Evolutionary conservation across 2,888 invertebrate genomes (phyloP).

Genomic region (Cartodere bifasciata): DNA sequence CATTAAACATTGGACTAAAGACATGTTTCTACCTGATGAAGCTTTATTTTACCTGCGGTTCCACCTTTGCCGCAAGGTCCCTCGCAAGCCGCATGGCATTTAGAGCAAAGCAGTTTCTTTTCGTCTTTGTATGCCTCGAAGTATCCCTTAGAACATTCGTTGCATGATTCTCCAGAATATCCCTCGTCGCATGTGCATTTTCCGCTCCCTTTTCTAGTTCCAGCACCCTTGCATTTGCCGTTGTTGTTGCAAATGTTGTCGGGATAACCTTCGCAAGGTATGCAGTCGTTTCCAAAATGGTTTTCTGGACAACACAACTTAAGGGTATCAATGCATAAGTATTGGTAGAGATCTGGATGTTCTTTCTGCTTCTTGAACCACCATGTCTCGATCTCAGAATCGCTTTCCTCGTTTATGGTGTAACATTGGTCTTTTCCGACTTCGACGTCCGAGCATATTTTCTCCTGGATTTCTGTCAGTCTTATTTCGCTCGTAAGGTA

Average conservation of each 20-base stretch:
- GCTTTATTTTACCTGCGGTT: conserved; percentile 51
- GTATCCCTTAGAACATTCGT: conserved; percentile 60
- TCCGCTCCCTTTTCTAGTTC: conserved; percentile 87
- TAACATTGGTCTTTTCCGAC: conserved; percentile 72
- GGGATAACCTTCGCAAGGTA: conserved; percentile 63
- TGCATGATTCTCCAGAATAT: conserved; percentile 67
- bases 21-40: too few species aligned
- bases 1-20: not conserved
- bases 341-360: conserved; percentile 46
- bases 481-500: conserved; percentile 83
- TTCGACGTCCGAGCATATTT: conserved; percentile 62
- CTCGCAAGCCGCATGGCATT: conserved; percentile 69
- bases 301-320: conserved; percentile 74
- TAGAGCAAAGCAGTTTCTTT: conserved; percentile 58
- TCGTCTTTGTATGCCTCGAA: conserved; percentile 65
- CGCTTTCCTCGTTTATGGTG: conserved; percentile 69
- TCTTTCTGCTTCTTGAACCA: conserved; percentile 55
- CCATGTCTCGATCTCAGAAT: conserved; percentile 76
- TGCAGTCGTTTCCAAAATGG: conserved; percentile 73
- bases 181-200: conserved; percentile 76
- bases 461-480: conserved; percentile 81
- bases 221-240: conserved; percentile 69
- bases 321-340: conserved; percentile 67
- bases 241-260: conserved; percentile 66
- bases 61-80: conserved; percentile 64